Evolutionary conservation across 2,113 vertebrate genomes (phyloP).

Genomic region (Aspidoscelis tigris): DNA sequence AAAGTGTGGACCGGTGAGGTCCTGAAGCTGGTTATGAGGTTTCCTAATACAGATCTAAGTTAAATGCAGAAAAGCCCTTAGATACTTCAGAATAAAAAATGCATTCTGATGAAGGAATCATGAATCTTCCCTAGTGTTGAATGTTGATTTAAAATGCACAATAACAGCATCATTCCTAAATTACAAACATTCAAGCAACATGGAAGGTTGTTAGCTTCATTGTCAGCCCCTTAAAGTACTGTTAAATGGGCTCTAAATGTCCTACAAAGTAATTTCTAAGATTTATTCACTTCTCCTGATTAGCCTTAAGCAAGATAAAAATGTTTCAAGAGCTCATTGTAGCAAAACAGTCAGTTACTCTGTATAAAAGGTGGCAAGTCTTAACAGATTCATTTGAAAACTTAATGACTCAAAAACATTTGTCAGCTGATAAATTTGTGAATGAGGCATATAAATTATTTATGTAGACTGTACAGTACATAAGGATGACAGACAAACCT

Average conservation of each 20-base stretch:
- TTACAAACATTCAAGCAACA: slow-evolving; percentile 69
- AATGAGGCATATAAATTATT: not conserved
- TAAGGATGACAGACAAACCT: not conserved
- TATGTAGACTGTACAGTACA: not conserved
- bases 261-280: slow-evolving; percentile 72
- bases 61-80: not conserved
- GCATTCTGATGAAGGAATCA: not conserved
- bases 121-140: slow-evolving; percentile 38
- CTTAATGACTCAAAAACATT: slow-evolving; percentile 15
- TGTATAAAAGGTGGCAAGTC: slow-evolving; percentile 34
- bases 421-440: slow-evolving; percentile 1
- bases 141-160: slow-evolving; percentile 49
- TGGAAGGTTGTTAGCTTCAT: slow-evolving; percentile 68
- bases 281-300: slow-evolving; percentile 67
- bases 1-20: too few species aligned
- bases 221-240: slow-evolving; percentile 61
- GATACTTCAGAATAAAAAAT: slow-evolving; percentile 9
- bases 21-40: too few species aligned
- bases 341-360: slow-evolving; percentile 51
- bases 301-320: slow-evolving; percentile 67
- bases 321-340: slow-evolving; percentile 52
- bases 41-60: too few species aligned
- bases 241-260: slow-evolving; percentile 69
- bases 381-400: slow-evolving; percentile 43
- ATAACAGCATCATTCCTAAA: slow-evolving; percentile 64